phyloP scores from a whole-genome alignment of 2,113 vertebrate genomes.

The Hydrochoerus hydrochaeris region DNA sequence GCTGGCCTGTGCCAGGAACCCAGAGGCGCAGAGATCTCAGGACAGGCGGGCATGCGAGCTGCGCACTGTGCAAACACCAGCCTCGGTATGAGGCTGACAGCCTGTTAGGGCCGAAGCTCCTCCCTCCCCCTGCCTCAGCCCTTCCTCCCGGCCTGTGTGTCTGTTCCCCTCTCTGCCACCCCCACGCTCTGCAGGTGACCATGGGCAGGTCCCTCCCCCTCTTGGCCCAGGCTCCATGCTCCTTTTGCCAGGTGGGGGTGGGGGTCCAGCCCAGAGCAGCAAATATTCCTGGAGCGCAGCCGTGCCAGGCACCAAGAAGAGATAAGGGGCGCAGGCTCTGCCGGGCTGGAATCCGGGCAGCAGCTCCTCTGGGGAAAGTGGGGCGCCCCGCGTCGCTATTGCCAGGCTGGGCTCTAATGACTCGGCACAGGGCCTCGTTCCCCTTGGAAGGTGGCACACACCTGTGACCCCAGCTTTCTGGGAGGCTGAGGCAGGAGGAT shows the following conservation, averaged over 20 bases:
- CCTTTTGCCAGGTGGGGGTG: neutral
- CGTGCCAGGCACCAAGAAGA: neutral
- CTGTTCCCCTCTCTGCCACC: neutral
- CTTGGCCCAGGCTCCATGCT: neutral
- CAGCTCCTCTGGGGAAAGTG: neutral
- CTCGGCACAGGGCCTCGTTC: neutral
- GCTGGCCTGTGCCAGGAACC: neutral
- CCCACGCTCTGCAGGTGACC: neutral
- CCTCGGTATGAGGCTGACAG: neutral
- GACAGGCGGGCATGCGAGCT: neutral
- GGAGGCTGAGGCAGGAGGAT: neutral
- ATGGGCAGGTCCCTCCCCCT: neutral
- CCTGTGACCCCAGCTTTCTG: neutral
- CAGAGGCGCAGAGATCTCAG: neutral
- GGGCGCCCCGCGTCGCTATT: neutral
- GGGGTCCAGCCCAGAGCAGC: neutral
- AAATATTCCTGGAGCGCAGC: neutral
- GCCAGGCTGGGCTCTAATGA: neutral
- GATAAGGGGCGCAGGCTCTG: slow-evolving; percentile 52
- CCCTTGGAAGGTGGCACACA: neutral
- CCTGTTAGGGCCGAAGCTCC: accelerated
- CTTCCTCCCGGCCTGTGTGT: neutral
- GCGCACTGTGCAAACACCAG: neutral
- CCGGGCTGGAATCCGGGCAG: neutral
- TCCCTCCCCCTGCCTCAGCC: neutral